Evolutionary conservation across 2,113 vertebrate genomes (phyloP).

Genomic region (Peucedramus taeniatus): DNA sequence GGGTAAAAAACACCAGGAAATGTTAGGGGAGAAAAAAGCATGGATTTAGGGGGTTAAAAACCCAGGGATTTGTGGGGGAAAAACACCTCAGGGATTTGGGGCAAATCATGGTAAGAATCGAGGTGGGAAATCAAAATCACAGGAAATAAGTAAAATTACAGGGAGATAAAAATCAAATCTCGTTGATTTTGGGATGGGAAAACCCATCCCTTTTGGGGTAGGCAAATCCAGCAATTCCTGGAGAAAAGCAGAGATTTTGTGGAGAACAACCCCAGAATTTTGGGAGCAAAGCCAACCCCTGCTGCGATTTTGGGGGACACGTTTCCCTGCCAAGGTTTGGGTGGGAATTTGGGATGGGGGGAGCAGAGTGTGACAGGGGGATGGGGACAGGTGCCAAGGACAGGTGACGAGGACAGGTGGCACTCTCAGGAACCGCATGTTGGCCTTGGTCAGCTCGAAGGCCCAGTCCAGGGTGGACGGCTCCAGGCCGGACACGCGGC

Average conservation of each 20-base stretch:
- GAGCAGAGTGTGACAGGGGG: too few relatives aligned
- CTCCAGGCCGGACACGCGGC: constrained; percentile 81
- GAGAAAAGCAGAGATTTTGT: background rate
- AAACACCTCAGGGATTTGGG: rapidly evolving
- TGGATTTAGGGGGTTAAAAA: too few relatives aligned
- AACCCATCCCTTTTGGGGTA: too few relatives aligned
- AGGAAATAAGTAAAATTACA: rapidly evolving
- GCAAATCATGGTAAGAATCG: background rate
- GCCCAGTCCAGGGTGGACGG: constrained; percentile 89
- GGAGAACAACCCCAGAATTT: too few relatives aligned
- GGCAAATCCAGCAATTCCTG: background rate
- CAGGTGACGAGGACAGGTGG: background rate
- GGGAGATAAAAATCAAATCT: rapidly evolving
- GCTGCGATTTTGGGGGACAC: too few relatives aligned
- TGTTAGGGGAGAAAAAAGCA: too few relatives aligned
- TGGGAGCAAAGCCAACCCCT: background rate
- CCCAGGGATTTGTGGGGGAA: background rate
- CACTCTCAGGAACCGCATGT: constrained; percentile 94
- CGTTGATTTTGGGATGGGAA: background rate
- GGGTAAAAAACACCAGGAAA: too few relatives aligned
- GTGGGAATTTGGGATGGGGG: background rate
- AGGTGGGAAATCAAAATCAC: background rate
- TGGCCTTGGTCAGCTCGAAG: constrained; percentile 91
- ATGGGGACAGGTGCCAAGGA: background rate
- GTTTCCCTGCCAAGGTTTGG: too few relatives aligned